phyloP scores from a whole-genome alignment of 2,113 vertebrate genomes.

The Lutjanus erythropterus region DNA sequence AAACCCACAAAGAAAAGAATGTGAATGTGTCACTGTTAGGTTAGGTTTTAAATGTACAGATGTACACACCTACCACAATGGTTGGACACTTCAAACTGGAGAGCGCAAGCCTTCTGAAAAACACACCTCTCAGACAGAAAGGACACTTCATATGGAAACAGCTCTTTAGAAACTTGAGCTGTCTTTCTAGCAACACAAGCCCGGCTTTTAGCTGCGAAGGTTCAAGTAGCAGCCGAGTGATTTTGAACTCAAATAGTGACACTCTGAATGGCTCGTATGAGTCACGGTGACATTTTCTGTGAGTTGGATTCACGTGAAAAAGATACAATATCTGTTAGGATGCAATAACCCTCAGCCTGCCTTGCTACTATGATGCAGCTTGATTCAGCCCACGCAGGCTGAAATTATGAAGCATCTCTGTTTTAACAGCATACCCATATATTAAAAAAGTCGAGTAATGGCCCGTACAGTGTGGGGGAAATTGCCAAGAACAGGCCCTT shows the following conservation, averaged over 20 bases:
- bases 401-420: conserved; percentile 37
- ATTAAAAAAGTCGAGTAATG: conserved; percentile 58
- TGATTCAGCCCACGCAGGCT: conserved; percentile 34
- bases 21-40: too few species aligned
- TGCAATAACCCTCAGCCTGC: neutral
- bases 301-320: conserved; percentile 10
- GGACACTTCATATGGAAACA: conserved; percentile 3
- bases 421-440: conserved; percentile 47
- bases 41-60: neutral
- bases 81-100: neutral
- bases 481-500: conserved; percentile 67
- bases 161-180: neutral
- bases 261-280: conserved; percentile 2
- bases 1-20: too few species aligned
- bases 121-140: neutral
- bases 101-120: conserved; percentile 10
- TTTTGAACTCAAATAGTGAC: neutral
- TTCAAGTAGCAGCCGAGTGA: neutral
- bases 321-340: conserved; percentile 11
- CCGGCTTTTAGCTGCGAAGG: conserved; percentile 3
- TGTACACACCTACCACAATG: neutral
- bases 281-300: conserved; percentile 16
- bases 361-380: conserved; percentile 21
- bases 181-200: neutral
- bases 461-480: conserved; percentile 33